Base-by-base conservation (phyloP, 1,140 invertebrate genomes). In the Xylocopa sonorina region DNA sequence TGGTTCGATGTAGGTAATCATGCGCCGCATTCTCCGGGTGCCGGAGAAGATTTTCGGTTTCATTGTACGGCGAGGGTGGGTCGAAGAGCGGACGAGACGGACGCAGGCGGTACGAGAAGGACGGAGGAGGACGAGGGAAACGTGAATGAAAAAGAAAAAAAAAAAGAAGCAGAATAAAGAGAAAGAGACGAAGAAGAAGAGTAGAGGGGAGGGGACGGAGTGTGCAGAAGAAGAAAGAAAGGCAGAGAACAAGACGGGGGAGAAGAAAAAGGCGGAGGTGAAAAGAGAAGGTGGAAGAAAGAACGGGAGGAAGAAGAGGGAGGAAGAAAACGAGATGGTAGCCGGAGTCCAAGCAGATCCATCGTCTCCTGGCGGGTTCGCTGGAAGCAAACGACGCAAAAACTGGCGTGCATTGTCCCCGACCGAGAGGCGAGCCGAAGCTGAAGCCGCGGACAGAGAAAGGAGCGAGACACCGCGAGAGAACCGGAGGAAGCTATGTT, bases 351-450 rank as follows among this genome's bases (percentile, higher is more conserved):
- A 29, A 66, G 80, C 78, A 72, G 87, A 88, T 88, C 87, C 86
- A 83, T 88, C 86, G 86, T 80, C 84, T n/a, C n/a, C n/a, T 78
- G 80, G 57, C 60, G 85, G 79, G 85, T 81, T 86, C 79, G 82
- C 78, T 86, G 87, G 88, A 90, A 89, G 88, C 90, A 90, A 91
- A 90, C 89, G 87, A 90, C 89, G 84, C 90, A 92, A 92, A 92
- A 92, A 92, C 90, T 92, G 88, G 87, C 89, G 87, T 89, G 91
- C 91, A 92, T 92, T 92, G 91, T 91, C 89, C 91, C 86, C 84
- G 81, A 86, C 84, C 62, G 80, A 82, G 85, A 78, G 78, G 53
- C 48, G 58, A 69, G 55, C 50, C 67, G 41, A 67, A 48, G 60
- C 46, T 55, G 72, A 80, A 84, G 78, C 48, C 79, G 78, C 83